Conservation (phyloP, 2,888 invertebrate genomes). For the Strigamia transsilvanica region DNA sequence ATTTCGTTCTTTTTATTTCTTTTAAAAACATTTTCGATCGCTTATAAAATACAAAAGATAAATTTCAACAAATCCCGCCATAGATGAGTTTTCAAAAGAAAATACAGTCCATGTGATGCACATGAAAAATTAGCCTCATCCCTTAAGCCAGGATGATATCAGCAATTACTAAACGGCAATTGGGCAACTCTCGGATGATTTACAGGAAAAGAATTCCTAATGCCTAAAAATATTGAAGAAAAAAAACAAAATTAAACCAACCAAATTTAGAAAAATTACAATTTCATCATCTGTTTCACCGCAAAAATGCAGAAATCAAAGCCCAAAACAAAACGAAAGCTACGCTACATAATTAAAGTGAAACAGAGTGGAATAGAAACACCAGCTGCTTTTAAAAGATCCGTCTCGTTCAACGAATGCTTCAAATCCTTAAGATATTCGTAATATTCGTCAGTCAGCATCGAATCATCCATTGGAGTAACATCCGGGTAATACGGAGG, state of each 20-base stretch:
- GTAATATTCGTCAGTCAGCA: neutral
- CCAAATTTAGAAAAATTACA: neutral
- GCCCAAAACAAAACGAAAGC: neutral
- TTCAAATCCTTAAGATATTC: neutral
- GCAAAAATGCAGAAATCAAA: neutral
- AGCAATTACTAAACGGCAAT: conserved; percentile 18
- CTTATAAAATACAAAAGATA: neutral
- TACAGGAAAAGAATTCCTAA: neutral
- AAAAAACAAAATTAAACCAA: neutral
- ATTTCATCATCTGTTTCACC: conserved; percentile 8
- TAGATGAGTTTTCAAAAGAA: neutral
- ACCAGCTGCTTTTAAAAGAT: conserved; percentile 9
- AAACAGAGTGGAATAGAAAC: neutral
- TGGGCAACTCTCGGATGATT: conserved; percentile 17
- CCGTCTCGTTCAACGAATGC: neutral
- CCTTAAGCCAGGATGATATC: neutral
- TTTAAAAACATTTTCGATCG: too few relatives aligned
- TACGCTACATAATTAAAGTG: neutral
- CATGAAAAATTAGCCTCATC: conserved; percentile 4
- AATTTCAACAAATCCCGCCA: neutral
- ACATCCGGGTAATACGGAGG: neutral
- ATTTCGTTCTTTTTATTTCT: too few relatives aligned
- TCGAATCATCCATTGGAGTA: neutral
- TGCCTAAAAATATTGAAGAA: neutral
- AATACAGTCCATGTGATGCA: conserved; percentile 31